Percentiles rank a stretch among this genome's conserved stretches.
Conservation (phyloP, 2,113 vertebrate genomes). For the Sander vitreus region DNA sequence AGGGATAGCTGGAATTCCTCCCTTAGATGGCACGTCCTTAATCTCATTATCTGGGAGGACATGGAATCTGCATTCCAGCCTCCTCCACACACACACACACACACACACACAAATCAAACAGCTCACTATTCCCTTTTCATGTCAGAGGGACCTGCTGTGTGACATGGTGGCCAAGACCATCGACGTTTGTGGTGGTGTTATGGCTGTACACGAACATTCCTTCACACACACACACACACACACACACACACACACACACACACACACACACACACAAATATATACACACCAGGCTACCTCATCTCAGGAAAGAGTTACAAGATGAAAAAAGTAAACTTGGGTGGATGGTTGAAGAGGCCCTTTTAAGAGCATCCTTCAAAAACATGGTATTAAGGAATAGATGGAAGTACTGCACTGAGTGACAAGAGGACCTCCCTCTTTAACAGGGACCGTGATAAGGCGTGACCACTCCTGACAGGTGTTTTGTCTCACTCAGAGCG, state of each 20-base stretch:
- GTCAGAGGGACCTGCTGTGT: slow-evolving; percentile 23
- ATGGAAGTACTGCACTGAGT: slow-evolving; percentile 56
- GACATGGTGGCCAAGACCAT: slow-evolving; percentile 31
- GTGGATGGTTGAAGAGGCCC: slow-evolving; percentile 32
- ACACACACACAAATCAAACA: slow-evolving; percentile 29
- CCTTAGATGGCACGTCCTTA: slow-evolving; percentile 72
- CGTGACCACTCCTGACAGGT: slow-evolving; percentile 76
- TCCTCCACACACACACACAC: slow-evolving; percentile 20
- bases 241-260: neutral
- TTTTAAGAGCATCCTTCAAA: slow-evolving; percentile 55
- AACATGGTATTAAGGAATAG: slow-evolving; percentile 32
- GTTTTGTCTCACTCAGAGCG: slow-evolving; percentile 75
- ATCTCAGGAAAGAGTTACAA: neutral
- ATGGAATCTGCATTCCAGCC: slow-evolving; percentile 82
- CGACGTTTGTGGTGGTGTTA: slow-evolving; percentile 10
- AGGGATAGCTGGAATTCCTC: slow-evolving; percentile 79
- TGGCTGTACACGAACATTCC: neutral
- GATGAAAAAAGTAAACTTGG: slow-evolving; percentile 1
- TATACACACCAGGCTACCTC: neutral
- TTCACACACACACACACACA: neutral
- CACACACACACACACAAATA: neutral
- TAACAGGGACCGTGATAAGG: slow-evolving; percentile 65
- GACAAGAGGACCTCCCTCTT: slow-evolving; percentile 76
- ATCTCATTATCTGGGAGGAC: slow-evolving; percentile 84
- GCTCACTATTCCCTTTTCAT: slow-evolving; percentile 41